Evolutionary conservation across 2,797 vertebrate species (phyloP).

Genomic region (Pipistrellus pipistrellus): DNA sequence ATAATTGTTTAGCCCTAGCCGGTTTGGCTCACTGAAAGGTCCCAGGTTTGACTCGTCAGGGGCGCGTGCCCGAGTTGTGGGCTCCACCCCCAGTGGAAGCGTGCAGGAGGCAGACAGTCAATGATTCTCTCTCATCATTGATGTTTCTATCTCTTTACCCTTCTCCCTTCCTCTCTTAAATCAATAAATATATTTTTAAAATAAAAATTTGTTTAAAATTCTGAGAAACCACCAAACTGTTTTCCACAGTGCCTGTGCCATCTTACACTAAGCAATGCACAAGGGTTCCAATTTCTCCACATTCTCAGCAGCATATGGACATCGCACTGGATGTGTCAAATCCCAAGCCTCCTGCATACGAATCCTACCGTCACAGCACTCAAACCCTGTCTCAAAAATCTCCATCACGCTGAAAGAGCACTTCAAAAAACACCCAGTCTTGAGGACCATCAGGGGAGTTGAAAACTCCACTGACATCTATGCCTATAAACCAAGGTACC

Average conservation of each 20-base stretch:
- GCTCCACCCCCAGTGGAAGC: too few relatives aligned
- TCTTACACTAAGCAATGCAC: background rate
- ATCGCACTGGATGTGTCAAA: background rate
- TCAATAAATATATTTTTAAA: too few relatives aligned
- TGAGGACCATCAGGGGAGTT: background rate
- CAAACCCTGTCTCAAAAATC: background rate
- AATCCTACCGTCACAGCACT: background rate
- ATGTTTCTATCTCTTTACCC: too few relatives aligned
- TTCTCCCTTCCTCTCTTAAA: too few relatives aligned
- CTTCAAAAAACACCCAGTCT: background rate
- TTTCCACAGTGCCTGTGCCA: background rate
- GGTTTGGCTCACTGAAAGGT: too few relatives aligned
- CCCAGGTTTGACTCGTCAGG: too few relatives aligned
- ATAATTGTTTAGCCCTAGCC: background rate
- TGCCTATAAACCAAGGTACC: background rate
- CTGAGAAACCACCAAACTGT: background rate
- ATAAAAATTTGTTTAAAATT: background rate
- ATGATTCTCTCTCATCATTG: too few relatives aligned
- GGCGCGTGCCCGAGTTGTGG: too few relatives aligned
- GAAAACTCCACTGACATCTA: background rate
- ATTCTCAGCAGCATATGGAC: background rate
- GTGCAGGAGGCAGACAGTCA: too few relatives aligned
- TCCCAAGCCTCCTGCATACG: background rate
- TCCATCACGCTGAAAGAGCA: background rate
- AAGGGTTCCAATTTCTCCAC: background rate